Conservation (phyloP, 2,888 invertebrate species). For the Arrhopalites spinosus region DNA sequence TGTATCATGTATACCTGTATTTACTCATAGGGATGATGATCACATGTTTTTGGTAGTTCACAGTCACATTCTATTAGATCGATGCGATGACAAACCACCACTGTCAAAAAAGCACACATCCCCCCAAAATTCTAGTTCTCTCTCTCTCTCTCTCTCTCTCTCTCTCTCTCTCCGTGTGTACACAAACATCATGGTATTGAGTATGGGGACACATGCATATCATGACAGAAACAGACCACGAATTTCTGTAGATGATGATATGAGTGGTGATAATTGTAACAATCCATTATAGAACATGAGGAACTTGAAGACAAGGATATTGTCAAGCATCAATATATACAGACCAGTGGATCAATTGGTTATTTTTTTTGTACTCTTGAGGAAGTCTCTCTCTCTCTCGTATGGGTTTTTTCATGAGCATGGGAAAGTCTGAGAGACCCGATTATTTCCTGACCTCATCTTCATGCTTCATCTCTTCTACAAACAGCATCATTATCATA, state of each 20-base stretch:
- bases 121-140: not conserved
- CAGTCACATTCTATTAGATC: not conserved
- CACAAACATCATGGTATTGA: too few relatives aligned
- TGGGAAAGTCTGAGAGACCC: conserved; percentile 42
- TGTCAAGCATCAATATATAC: not conserved
- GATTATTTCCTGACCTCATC: conserved; percentile 54
- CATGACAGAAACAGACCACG: not conserved
- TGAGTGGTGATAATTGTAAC: not conserved
- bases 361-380: not conserved
- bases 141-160: too few relatives aligned
- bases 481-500: conserved; percentile 1
- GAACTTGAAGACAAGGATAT: not conserved
- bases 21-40: not conserved
- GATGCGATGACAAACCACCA: not conserved
- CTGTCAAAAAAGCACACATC: not conserved
- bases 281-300: not conserved
- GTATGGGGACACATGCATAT: not conserved
- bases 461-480: conserved; percentile 50
- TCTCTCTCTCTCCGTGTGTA: too few relatives aligned
- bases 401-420: not conserved
- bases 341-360: not conserved
- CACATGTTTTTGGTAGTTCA: not conserved
- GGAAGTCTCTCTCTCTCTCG: not conserved
- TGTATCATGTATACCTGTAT: not conserved
- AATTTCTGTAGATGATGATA: not conserved